Conservation (phyloP, 2,113 vertebrate genomes). For the Nyctereutes procyonoides region DNA sequence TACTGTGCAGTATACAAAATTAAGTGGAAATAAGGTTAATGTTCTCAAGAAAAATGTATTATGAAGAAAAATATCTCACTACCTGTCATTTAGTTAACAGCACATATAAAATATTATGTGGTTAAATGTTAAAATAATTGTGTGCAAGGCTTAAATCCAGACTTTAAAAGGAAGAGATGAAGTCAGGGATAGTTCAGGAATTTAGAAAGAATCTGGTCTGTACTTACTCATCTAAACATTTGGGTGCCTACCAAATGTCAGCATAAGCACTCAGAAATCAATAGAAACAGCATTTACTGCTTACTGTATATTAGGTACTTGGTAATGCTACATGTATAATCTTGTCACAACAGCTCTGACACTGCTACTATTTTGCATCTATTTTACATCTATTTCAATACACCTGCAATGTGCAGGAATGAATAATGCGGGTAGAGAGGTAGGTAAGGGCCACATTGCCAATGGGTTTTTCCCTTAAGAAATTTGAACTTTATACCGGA, state of each 20-base stretch:
- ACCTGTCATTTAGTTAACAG: conserved; percentile 4
- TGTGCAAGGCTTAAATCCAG: not conserved
- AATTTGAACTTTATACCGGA: conserved; percentile 8
- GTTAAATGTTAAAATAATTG: conserved; percentile 42
- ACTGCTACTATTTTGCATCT: not conserved
- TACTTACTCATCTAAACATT: not conserved
- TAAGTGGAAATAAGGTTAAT: not conserved
- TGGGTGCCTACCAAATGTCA: not conserved
- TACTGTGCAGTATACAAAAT: not conserved
- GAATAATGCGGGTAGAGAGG: not conserved
- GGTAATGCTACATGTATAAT: not conserved
- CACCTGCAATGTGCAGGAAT: not conserved
- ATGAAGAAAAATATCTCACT: not conserved
- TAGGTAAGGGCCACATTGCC: not conserved
- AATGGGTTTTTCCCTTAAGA: not conserved
- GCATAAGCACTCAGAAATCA: not conserved
- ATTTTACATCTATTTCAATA: not conserved
- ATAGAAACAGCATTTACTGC: conserved; percentile 6
- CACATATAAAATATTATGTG: not conserved
- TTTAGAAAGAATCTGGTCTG: not conserved
- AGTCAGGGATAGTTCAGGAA: not conserved
- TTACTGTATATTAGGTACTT: not conserved
- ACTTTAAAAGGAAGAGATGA: not conserved
- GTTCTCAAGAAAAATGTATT: conserved; percentile 31
- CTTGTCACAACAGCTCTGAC: not conserved